Evolutionary conservation across 1,140 invertebrate genomes (phyloP).

Genomic region (Leguminivora glycinivorella): DNA sequence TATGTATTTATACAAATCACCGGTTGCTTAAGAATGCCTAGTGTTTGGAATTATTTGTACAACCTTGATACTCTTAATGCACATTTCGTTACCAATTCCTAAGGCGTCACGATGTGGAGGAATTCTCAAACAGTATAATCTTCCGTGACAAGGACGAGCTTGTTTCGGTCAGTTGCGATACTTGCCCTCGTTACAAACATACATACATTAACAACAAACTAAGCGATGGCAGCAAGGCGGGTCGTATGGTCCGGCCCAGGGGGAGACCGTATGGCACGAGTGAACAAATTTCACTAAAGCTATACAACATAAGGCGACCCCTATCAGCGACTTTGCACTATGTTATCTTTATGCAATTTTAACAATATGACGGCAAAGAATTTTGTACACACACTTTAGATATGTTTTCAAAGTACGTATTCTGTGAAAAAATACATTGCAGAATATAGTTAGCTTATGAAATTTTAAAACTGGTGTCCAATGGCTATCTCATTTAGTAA

Average conservation of each 20-base stretch:
- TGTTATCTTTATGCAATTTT: not conserved
- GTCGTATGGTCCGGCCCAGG: not conserved
- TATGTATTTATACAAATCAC: constrained; percentile 32
- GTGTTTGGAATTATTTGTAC: constrained; percentile 1
- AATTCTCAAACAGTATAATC: not conserved
- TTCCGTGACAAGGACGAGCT: not conserved
- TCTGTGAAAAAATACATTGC: not conserved
- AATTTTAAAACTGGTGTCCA: too few relatives aligned
- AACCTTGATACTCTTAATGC: not conserved
- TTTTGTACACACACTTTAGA: constrained; percentile 1
- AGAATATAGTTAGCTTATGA: too few relatives aligned
- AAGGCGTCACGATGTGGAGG: not conserved
- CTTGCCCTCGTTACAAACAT: not conserved
- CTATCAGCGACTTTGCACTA: constrained; percentile 11
- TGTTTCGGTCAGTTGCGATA: not conserved
- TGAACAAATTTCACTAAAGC: not conserved
- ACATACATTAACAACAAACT: not conserved
- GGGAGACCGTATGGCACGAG: not conserved
- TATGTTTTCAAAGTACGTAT: constrained; percentile 21
- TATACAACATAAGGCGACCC: constrained; percentile 8
- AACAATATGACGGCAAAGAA: not conserved
- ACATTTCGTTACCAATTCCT: not conserved
- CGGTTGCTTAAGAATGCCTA: not conserved
- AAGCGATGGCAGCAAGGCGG: not conserved
- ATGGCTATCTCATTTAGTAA: too few relatives aligned